Base-by-base conservation (phyloP, 1,140 invertebrate species). In the Leptestheria dahalacensis region DNA sequence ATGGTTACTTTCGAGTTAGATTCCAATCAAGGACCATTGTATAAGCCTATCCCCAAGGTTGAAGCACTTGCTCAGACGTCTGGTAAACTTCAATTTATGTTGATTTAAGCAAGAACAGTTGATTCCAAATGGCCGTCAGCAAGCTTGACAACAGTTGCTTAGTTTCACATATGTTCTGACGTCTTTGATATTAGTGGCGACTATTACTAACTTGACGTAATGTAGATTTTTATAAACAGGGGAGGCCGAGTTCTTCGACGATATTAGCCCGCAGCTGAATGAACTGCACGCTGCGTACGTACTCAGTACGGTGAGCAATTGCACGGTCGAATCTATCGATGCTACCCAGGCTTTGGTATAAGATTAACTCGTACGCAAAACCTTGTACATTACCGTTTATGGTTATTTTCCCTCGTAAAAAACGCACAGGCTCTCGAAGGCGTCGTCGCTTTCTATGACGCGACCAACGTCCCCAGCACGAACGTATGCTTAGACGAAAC, bases 391-490 rank as follows among this genome's bases (percentile, higher is more conserved):
- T n/a, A n/a, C 29, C 10, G 50, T 48, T n/a, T 26, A 52, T 62
- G 26, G 26, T 18, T 25, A 23, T 15, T 29, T 15, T n/a, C 21
- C 20, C 33, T 41, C 6, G 15, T 52, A 15, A 2, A 41, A 9
- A 9, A 15, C 33, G 6, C 15, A 41, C 51, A 41, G 25, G 21
- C 9, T 21, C 56, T 82, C 54, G 72, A 78, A 57, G 88, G 86
- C 3, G 83, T 91, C 2, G 63, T 85, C 2, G 79, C 77, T 1
- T 86, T 86, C 66, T 79, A 80, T 62, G 76, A 78, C 10, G 82
- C 82, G 1, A 80, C 81, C 65, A 86, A 90, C 68, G 77, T 91
- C 23, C 85, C 86, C 1, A 86, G 86, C 0, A 72, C 71, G 48
- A 88, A 88, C 68, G 65, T 69, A 3, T 64, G 59, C 48, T 28